Conservation (phyloP, 2,888 invertebrate genomes). For the Hirtodrosophila confusa region DNA sequence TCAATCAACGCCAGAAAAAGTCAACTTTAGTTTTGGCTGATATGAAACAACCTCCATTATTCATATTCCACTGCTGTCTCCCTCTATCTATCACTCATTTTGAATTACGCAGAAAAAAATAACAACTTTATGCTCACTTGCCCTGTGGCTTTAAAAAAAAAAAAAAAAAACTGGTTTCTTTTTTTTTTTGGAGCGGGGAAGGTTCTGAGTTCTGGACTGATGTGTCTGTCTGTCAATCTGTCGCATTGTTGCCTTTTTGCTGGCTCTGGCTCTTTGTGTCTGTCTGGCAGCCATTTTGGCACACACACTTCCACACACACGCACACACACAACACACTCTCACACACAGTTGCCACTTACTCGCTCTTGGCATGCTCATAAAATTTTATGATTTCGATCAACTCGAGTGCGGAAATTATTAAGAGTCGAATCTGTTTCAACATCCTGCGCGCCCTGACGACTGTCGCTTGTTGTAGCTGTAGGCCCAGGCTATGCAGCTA, state of each 20-base stretch:
- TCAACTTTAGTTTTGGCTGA: conserved; percentile 59
- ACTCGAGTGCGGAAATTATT: conserved; percentile 82
- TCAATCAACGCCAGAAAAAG: conserved; percentile 58
- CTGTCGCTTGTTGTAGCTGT: conserved; percentile 13
- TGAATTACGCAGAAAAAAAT: conserved; percentile 30
- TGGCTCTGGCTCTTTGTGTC: conserved; percentile 37
- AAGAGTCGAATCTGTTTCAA: conserved; percentile 78
- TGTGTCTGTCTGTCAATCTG: conserved; percentile 37
- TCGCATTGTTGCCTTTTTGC: conserved; percentile 63
- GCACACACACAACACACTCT: conserved; percentile 21
- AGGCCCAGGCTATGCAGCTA: conserved; percentile 27
- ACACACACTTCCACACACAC: conserved; percentile 21
- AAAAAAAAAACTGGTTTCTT: conserved; percentile 62
- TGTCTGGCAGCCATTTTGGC: conserved; percentile 54
- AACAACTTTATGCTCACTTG: conserved; percentile 64
- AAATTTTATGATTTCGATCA: conserved; percentile 82
- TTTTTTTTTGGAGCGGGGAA: background rate
- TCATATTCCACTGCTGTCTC: conserved; percentile 23
- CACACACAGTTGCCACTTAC: conserved; percentile 50
- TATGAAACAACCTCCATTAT: conserved; percentile 55
- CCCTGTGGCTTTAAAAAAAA: conserved; percentile 67
- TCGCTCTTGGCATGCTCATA: conserved; percentile 74
- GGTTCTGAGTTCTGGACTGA: conserved; percentile 21
- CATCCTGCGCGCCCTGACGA: conserved; percentile 53
- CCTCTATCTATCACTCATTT: conserved; percentile 40